Percentiles rank a stretch among this genome's conserved stretches.
Conservation (phyloP, 2,113 vertebrate species). For the Podarcis cretensis region DNA sequence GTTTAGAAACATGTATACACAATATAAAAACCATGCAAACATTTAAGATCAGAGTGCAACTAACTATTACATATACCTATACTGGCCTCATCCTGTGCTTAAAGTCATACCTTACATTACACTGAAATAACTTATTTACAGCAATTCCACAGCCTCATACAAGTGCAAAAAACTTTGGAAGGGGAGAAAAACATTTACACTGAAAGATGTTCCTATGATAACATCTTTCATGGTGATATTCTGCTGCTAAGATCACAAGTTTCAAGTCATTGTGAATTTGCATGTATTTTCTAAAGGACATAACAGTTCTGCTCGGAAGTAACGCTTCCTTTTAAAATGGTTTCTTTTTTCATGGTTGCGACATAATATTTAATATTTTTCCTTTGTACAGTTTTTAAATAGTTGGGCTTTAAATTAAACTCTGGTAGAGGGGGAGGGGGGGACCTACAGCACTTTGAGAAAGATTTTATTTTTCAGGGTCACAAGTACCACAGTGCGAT, state of each 20-base stretch:
- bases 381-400: constrained; percentile 63
- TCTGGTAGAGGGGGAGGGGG: constrained; percentile 71
- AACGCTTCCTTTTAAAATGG: constrained; percentile 52
- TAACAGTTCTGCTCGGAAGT: constrained; percentile 41
- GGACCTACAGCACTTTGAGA: constrained; percentile 14
- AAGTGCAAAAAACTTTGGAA: too few relatives aligned
- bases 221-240: constrained; percentile 30
- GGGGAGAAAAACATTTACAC: neutral
- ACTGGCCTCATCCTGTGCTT: neutral
- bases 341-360: constrained; percentile 63
- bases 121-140: neutral
- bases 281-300: constrained; percentile 43
- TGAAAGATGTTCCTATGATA: constrained; percentile 42
- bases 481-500: constrained; percentile 77
- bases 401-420: constrained; percentile 71
- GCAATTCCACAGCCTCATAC: neutral
- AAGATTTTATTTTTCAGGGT: constrained; percentile 81
- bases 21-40: too few relatives aligned
- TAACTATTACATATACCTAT: neutral
- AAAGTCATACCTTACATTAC: neutral
- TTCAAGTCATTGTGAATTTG: constrained; percentile 42
- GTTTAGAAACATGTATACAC: too few relatives aligned
- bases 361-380: constrained; percentile 67
- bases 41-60: too few relatives aligned
- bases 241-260: constrained; percentile 30